A percentile compares a stretch with the other conserved stretches of the same genome.
phyloP scores from a whole-genome alignment of 1,140 invertebrate species.

The Drosophila micromelanica region DNA sequence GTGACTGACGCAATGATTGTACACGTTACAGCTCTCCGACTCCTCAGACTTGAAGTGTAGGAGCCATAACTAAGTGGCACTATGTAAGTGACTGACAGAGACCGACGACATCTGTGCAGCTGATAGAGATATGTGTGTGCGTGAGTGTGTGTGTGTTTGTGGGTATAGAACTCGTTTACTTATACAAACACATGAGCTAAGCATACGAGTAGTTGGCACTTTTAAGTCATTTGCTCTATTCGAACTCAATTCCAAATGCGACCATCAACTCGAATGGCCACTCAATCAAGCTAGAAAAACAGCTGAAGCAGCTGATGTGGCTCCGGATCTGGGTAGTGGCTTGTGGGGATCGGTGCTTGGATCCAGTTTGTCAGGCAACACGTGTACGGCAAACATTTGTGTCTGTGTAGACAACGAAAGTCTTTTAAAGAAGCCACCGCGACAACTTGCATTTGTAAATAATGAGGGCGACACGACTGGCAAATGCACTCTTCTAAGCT shows the following conservation, averaged over 20 bases:
- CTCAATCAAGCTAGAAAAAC: conserved; percentile 68
- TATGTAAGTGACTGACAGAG: conserved; percentile 77
- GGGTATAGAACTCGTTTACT: conserved; percentile 5
- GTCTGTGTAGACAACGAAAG: conserved; percentile 11
- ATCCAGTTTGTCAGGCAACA: conserved; percentile 48
- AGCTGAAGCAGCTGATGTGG: conserved; percentile 24
- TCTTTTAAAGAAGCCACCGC: conserved; percentile 26
- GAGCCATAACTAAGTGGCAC: conserved; percentile 75
- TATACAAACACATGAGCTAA: conserved; percentile 50
- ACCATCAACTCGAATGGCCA: conserved; percentile 63
- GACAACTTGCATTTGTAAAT: conserved; percentile 33
- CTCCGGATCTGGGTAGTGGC: not conserved
- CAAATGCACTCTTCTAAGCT: too few relatives aligned
- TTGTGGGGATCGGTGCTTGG: not conserved
- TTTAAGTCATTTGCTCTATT: conserved; percentile 79
- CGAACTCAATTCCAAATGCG: conserved; percentile 76
- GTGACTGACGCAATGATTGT: conserved; percentile 81
- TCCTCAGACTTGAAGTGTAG: conserved; percentile 27
- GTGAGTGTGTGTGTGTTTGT: not conserved
- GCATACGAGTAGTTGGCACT: conserved; percentile 75
- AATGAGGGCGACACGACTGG: too few relatives aligned
- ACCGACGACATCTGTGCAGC: conserved; percentile 45
- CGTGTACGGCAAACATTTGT: conserved; percentile 66
- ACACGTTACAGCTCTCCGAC: conserved; percentile 58
- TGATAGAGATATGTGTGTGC: conserved; percentile 19